phyloP scores from a whole-genome alignment of 2,888 invertebrate genomes.

The Papilio demoleus region DNA sequence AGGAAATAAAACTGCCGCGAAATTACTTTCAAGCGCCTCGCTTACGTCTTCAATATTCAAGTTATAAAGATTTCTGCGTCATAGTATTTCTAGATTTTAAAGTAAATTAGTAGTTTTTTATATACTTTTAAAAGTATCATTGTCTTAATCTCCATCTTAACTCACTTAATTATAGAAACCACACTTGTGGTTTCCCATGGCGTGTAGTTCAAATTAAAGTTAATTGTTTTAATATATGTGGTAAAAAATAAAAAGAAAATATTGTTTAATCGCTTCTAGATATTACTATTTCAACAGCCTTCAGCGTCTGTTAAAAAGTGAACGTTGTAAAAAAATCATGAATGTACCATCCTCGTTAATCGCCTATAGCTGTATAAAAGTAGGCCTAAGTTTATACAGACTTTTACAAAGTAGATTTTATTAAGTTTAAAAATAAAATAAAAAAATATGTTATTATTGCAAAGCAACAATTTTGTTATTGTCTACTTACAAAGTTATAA shows the following conservation, averaged over 20 bases:
- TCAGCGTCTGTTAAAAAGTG: slow-evolving; percentile 12
- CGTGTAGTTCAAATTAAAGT: too few relatives aligned
- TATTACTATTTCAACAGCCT: slow-evolving; percentile 16
- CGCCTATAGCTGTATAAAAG: neutral
- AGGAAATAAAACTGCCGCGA: slow-evolving; percentile 18
- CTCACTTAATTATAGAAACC: too few relatives aligned
- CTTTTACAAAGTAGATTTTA: neutral
- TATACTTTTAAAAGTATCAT: too few relatives aligned
- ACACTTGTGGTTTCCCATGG: too few relatives aligned
- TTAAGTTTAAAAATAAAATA: neutral
- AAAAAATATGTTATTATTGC: neutral
- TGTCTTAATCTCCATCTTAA: too few relatives aligned
- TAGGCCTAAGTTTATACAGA: neutral
- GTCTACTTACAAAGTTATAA: neutral
- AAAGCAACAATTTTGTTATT: neutral
- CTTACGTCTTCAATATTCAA: slow-evolving; percentile 2
- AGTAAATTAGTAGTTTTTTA: too few relatives aligned
- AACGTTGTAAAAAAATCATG: slow-evolving; percentile 9
- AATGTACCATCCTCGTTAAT: slow-evolving; percentile 4
- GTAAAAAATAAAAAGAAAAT: too few relatives aligned
- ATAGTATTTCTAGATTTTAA: neutral
- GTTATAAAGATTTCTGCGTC: neutral
- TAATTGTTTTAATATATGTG: too few relatives aligned
- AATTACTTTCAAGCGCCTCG: neutral
- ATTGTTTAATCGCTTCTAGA: neutral